Percentiles rank a stretch among this genome's conserved stretches.
These are phyloP conservation scores for Littorina saxatilis DNA, from an alignment of 1,140 invertebrate species.

Conservation along the genomic window DNA sequence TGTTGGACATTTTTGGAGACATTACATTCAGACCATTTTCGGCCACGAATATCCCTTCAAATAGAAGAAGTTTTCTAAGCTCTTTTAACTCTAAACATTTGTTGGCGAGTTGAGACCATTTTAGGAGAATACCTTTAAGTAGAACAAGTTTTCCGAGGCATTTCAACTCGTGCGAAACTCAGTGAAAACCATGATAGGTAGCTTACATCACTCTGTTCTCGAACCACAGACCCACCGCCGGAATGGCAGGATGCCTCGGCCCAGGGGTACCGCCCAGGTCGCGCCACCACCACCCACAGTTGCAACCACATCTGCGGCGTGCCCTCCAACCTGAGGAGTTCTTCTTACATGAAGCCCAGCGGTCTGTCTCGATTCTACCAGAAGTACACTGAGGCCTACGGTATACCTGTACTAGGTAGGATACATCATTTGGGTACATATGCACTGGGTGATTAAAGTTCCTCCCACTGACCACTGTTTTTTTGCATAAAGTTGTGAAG, in stretches of 20 bases:
- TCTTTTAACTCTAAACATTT: no score
- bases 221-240: constrained; percentile 1
- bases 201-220: not conserved
- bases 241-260: constrained; percentile 11
- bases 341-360: constrained; percentile 44
- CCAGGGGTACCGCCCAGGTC: constrained; percentile 46
- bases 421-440: no score
- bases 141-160: not conserved
- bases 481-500: no score
- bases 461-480: no score
- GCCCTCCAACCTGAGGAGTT: constrained; percentile 39
- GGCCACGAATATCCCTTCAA: no score
- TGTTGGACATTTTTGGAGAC: no score
- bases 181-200: not conserved
- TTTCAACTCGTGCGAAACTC: no score
- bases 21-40: no score
- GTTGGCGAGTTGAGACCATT: no score
- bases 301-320: constrained; percentile 50
- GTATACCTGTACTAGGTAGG: constrained; percentile 67
- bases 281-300: constrained; percentile 47
- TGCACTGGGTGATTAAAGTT: no score
- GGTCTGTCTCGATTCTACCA: constrained; percentile 61
- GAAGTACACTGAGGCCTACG: constrained; percentile 69
- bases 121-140: not conserved
- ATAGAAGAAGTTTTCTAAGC: no score